These are phyloP conservation scores for Amphiprion clarkii DNA, from an alignment of 2,797 vertebrate species.

Conservation along the genomic window DNA sequence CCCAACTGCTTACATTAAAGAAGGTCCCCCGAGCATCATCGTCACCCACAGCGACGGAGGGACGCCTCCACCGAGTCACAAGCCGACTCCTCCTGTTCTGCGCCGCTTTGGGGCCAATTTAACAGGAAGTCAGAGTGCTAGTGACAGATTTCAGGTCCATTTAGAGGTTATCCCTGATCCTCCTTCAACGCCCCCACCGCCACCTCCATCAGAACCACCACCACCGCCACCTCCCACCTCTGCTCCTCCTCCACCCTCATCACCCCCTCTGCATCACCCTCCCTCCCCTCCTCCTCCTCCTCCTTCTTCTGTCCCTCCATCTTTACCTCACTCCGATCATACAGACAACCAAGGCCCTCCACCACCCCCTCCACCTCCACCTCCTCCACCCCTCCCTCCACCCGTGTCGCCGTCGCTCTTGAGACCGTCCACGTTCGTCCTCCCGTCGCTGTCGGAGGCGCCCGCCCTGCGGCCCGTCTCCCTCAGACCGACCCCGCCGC, in stretches of 20 bases:
- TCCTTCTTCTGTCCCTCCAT: constrained; percentile 30
- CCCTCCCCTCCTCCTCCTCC: constrained; percentile 36
- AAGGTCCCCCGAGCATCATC: constrained; percentile 80
- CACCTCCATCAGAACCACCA: constrained; percentile 76
- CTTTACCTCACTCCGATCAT: constrained; percentile 26
- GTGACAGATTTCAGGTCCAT: constrained; percentile 80
- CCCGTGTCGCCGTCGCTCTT: constrained; percentile 67
- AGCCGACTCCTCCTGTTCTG: constrained; percentile 88
- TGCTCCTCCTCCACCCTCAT: constrained; percentile 69
- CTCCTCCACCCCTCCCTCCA: constrained; percentile 76
- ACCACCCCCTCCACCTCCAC: constrained; percentile 60
- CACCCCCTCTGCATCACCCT: constrained; percentile 25
- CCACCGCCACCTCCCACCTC: constrained; percentile 66
- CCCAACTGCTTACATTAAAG: constrained; percentile 28
- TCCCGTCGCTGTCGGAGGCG: constrained; percentile 75
- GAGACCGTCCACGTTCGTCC: constrained; percentile 75
- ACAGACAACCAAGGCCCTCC: constrained; percentile 29
- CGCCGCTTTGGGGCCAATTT: constrained; percentile 82
- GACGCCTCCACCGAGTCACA: constrained; percentile 87
- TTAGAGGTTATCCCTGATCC: constrained; percentile 87
- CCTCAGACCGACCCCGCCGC: constrained; percentile 67
- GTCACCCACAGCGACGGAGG: constrained; percentile 86
- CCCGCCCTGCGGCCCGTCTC: constrained; percentile 75
- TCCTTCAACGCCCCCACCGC: constrained; percentile 82
- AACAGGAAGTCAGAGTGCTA: constrained; percentile 66